Base-by-base conservation (phyloP, 2,888 invertebrate species). In the Cremastinae sp. region DNA sequence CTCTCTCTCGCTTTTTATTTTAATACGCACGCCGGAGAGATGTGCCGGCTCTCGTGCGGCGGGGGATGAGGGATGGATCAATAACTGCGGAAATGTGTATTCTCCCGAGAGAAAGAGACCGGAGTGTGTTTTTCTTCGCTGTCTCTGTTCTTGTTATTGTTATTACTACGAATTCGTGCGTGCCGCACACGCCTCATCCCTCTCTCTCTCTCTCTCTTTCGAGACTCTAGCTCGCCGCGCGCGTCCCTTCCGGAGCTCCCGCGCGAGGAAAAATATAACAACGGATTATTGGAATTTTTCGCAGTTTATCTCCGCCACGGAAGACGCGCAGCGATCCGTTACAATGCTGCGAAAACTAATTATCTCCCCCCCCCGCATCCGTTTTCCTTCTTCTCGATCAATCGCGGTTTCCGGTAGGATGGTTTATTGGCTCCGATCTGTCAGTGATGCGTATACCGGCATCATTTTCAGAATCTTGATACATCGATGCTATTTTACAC, bases 21-120 rank as follows among this genome's bases (percentile, higher is more conserved):
- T 36, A 16, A 38, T 62, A 38, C 62, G 38, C 62, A 38, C 49
- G 36, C 10, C 36, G 36, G 12, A 51, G 20, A 38, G 47, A 18
- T 34, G 36, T n/a, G n/a, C 28, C 5, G 28, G 5, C 28, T 28
- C 28, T n/a, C 28, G 47, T n/a, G 22, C 47, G 61, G 16, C 28
- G n/a, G 16, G 62, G 36, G 36, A 16, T 20, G 16, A 54, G 45
- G 45, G 22, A 12, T 56, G 54, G 66, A 66, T 66, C 66, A 66
- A 66, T 66, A 66, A 56, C 16, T 38, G 61, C 10, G 47, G 10
- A 47, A 47, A 62, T 12, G 62, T 45, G 14, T 22, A 12, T 41
- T 8, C 43, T 18, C n/a, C 16, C 53, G 14, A 43, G 22, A 59
- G 51, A 16, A n/a, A 49, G 51, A 28, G 18, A 66, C 54, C 10